Evolutionary conservation across 2,113 vertebrate species (phyloP), one percentile per base, ranked within the genome.

Genomic region (Tupaia tana): DNA sequence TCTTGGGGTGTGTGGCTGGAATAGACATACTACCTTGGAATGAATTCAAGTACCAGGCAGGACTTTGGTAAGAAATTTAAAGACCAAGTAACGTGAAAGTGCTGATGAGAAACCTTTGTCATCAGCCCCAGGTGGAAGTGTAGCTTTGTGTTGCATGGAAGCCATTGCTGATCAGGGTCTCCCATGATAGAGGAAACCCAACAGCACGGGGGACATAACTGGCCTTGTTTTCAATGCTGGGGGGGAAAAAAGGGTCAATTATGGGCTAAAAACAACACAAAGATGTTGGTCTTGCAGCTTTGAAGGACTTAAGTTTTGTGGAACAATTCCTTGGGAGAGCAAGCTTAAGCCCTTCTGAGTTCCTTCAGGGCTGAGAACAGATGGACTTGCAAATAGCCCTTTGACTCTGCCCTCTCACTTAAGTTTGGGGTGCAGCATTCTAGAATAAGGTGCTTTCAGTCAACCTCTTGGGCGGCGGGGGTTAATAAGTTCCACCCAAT

Each of bases 171-270:
- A 16, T 61, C 0, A 0, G 63, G 22, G 29, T 12, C 22, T 70
- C 43, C 24, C 0, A 14, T 10, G 24, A 15, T 25, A 92, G 61
- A 27, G 9, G 27, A 80, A 84, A 43, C n/a, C 66, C 59, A 77
- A 25, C 2, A 22, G 12, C 27, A 9, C 6, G 3, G 8, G 14
- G 24, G n/a, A 0, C 6, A 20, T 27, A 25, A 31, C 4, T 11
- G 20, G 43, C 61, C 67, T 95, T 25, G 25, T 77, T 82, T 85
- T 86, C 58, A 9, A 29, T 74, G 58, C 22, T 67, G 31, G 18
- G 43, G 43, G 43, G 43, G 43, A n/a, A 63, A 74, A 54, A 66
- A 88, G 15, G 22, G 34, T 71, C 18, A 52, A 52, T 67, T 71
- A 59, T 61, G 69, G 56, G 86, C 52, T 85, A 85, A 74, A 92